Evolutionary conservation across 2,113 vertebrate species (phyloP).

Genomic region (Tetraodon nigroviridis): DNA sequence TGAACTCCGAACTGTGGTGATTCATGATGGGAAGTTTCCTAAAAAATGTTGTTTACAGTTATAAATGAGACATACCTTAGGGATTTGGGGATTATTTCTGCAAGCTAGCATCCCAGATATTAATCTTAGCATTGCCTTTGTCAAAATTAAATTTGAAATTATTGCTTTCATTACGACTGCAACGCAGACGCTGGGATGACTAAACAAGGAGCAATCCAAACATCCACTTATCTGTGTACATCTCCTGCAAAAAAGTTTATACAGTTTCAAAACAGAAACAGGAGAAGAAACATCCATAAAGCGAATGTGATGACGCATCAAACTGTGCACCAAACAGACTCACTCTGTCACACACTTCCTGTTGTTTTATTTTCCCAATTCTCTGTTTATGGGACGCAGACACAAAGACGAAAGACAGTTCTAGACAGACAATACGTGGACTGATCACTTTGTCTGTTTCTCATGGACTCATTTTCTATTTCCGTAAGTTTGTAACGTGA

Average conservation of each 20-base stretch:
- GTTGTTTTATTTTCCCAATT: constrained; percentile 64
- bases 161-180: constrained; percentile 66
- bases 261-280: constrained; percentile 75
- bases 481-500: constrained; percentile 4
- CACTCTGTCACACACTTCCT: constrained; percentile 70
- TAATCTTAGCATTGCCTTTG: constrained; percentile 1
- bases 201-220: constrained; percentile 74
- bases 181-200: constrained; percentile 68
- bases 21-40: constrained; percentile 16
- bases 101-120: constrained; percentile 8
- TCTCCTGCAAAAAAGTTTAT: constrained; percentile 71
- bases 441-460: not conserved
- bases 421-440: constrained; percentile 36
- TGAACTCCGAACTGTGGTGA: constrained; percentile 34
- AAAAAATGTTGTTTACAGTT: not conserved
- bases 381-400: constrained; percentile 64
- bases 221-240: constrained; percentile 75
- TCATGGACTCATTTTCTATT: not conserved
- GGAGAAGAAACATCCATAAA: constrained; percentile 65
- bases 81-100: constrained; percentile 2
- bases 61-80: constrained; percentile 6
- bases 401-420: constrained; percentile 47
- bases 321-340: constrained; percentile 65
- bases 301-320: constrained; percentile 67
- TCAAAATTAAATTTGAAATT: constrained; percentile 65